Conservation (phyloP, 2,888 invertebrate genomes). For the Latrodectus elegans region DNA sequence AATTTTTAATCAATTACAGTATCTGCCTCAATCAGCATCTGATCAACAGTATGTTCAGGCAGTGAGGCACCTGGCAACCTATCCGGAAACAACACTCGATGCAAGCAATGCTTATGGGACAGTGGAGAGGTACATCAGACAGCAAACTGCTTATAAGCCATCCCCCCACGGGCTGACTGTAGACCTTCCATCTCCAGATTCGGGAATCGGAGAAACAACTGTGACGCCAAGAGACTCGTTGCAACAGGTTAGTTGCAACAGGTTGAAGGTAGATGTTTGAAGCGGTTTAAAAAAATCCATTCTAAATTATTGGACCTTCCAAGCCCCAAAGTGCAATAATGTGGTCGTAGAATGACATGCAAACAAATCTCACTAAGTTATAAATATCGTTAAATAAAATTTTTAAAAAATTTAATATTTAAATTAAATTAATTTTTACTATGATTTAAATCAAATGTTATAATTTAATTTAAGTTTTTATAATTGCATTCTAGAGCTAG, state of each 20-base stretch:
- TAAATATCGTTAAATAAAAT: no score
- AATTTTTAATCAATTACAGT: constrained; percentile 36
- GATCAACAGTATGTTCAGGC: constrained; percentile 70
- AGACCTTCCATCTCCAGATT: constrained; percentile 95
- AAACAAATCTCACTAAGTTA: no score
- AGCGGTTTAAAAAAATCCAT: no score
- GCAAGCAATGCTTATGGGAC: constrained; percentile 24
- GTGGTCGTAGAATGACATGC: no score
- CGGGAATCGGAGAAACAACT: constrained; percentile 93
- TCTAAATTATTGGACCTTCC: no score
- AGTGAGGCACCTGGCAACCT: constrained; percentile 57
- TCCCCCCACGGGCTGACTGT: constrained; percentile 81
- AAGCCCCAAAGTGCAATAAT: no score
- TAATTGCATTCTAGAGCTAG: no score
- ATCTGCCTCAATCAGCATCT: constrained; percentile 44
- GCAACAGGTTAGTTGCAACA: constrained; percentile 72
- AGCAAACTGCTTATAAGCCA: constrained; percentile 40
- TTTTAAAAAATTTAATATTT: no score
- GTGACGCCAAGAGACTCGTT: constrained; percentile 84
- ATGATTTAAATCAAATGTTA: no score
- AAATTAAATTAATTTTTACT: no score
- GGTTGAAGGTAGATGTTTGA: no score
- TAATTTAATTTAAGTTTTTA: no score
- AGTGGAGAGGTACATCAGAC: constrained; percentile 57
- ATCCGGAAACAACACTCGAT: constrained; percentile 18